Evolutionary conservation across 2,113 vertebrate species (phyloP), one percentile per base, ranked within the genome.

Genomic region (Etia nguti): DNA sequence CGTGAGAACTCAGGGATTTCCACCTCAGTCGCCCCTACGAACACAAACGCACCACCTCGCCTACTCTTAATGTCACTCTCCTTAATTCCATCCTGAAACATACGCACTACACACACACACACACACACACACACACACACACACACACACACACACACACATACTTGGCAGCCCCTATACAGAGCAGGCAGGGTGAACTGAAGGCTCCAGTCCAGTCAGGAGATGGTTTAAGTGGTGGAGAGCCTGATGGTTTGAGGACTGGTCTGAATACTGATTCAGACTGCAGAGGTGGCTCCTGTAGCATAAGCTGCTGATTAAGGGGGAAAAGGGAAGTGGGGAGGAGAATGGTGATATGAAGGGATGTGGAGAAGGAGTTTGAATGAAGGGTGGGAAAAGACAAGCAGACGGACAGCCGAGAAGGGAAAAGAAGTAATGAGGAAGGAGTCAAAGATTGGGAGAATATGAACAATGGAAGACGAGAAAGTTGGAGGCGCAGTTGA

Each of bases 231-330:
- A 93, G 82, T 84, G 84, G 86, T 80, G 48, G 73, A 85, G 83
- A 80, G 80, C 43, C 34, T 80, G 73, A 50, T 80, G 75, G 86
- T 80, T 24, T 29, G 79, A 86, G 86, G 80, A 84, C 82, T 87
- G 81, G 59, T n/a, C 59, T 91, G 93, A 92, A 92, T 92, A 86
- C 90, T 91, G 88, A 95, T 90, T 89, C 59, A 46, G 81, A 85
- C 91, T 92, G 88, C 89, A 89, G 84, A 90, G 85, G 34, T 84
- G 18, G 70, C 62, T 65, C 22, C 43, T 80, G 41, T 79, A 68
- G 82, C 55, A 88, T 26, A 68, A 85, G 79, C 82, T 80, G 79
- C 89, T 92, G 89, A 81, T 93, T 70, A 80, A 77, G 81, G 38
- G 3, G 77, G 12, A 86, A 73, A n/a, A 0, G 22, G 20, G 70